Conservation (phyloP, 2,113 vertebrate species). For the Lagopus leucura region DNA sequence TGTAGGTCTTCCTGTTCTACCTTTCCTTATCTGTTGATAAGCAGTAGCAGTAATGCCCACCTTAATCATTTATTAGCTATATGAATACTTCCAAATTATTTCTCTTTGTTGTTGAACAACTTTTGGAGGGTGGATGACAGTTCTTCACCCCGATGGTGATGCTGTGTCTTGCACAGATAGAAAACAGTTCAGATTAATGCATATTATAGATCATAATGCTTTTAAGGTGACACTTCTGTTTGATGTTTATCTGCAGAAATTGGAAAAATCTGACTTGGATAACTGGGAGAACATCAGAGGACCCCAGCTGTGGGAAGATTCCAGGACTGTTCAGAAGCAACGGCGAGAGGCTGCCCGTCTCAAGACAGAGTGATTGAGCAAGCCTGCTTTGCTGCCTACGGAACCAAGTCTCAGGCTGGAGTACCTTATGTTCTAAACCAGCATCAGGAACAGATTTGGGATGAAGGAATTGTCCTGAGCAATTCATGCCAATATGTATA, state of each 20-base stretch:
- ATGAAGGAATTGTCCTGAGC: not conserved
- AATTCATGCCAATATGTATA: not conserved
- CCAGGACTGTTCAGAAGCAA: conserved; percentile 84
- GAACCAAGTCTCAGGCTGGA: conserved; percentile 5
- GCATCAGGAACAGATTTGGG: not conserved
- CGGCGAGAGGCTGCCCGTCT: conserved; percentile 58
- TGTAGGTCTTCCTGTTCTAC: not conserved
- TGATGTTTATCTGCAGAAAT: conserved; percentile 82
- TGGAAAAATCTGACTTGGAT: conserved; percentile 81
- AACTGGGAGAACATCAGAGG: conserved; percentile 96
- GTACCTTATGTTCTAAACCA: not conserved
- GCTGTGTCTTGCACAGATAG: not conserved
- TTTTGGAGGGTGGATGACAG: not conserved
- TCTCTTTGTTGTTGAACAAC: not conserved
- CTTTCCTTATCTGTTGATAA: not conserved
- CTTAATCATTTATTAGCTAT: not conserved
- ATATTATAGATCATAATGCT: not conserved
- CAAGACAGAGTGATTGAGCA: conserved; percentile 61
- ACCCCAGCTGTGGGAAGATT: conserved; percentile 93
- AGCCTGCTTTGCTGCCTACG: not conserved
- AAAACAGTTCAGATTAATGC: not conserved
- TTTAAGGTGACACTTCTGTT: conserved; percentile 17
- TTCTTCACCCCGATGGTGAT: not conserved
- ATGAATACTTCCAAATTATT: not conserved
- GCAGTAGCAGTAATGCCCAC: not conserved